Conservation (phyloP, 2,888 invertebrate genomes). For the Choristoneura rosaceana region DNA sequence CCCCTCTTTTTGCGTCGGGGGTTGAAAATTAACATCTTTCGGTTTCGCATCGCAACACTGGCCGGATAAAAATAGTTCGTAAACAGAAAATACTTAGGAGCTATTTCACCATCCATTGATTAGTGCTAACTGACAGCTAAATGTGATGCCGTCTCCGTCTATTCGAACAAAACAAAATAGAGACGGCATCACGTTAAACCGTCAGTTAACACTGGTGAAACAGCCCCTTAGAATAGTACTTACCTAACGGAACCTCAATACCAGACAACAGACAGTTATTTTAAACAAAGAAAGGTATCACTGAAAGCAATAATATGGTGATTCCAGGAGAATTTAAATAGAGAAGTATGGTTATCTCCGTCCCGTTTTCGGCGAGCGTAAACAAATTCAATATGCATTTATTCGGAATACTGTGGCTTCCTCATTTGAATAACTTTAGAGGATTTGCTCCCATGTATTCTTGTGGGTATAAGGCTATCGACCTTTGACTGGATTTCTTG, state of each 20-base stretch:
- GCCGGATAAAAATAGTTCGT: neutral
- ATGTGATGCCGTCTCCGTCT: no score
- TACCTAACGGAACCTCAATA: slow-evolving; percentile 3
- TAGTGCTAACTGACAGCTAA: no score
- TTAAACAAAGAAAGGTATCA: slow-evolving; percentile 36
- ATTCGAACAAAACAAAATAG: no score
- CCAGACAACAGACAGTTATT: slow-evolving; percentile 20
- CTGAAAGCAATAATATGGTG: slow-evolving; percentile 75
- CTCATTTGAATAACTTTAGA: slow-evolving; percentile 76
- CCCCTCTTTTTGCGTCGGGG: no score
- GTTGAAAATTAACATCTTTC: neutral
- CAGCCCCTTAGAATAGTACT: no score
- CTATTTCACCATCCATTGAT: no score
- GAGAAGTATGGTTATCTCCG: slow-evolving; percentile 70
- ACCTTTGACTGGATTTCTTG: slow-evolving; percentile 22
- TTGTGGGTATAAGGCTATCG: slow-evolving; percentile 31
- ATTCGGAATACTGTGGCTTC: slow-evolving; percentile 71
- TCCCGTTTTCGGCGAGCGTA: slow-evolving; percentile 75
- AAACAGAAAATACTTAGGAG: neutral
- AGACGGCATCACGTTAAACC: no score
- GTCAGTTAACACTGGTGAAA: no score
- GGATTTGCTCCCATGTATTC: slow-evolving; percentile 41
- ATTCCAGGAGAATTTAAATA: slow-evolving; percentile 76
- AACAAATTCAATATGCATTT: slow-evolving; percentile 84
- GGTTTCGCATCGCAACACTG: neutral